Percentiles rank a stretch among this genome's conserved stretches.
phyloP scores from a whole-genome alignment of 2,113 vertebrate genomes.

The Anhinga rufa region DNA sequence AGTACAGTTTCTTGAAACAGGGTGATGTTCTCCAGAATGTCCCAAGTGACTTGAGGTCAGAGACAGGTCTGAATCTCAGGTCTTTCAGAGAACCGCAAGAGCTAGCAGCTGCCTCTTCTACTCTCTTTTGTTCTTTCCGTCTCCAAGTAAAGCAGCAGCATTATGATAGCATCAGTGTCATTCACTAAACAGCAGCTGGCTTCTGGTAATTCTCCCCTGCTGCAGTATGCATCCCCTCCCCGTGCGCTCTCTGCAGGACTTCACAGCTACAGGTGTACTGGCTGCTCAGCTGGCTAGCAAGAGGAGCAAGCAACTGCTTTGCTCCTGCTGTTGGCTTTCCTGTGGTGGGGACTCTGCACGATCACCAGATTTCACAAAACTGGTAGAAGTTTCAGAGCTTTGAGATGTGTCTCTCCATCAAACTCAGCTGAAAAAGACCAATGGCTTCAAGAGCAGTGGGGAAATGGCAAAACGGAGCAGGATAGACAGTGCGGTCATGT shows the following conservation, averaged over 20 bases:
- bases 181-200: neutral
- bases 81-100: neutral
- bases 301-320: neutral
- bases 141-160: neutral
- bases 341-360: neutral
- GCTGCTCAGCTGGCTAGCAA: neutral
- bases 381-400: neutral
- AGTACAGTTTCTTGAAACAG: neutral
- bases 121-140: neutral
- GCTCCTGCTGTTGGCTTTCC: neutral
- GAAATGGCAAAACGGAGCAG: neutral
- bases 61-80: neutral
- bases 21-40: neutral
- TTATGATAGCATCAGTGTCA: fast-evolving
- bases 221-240: neutral
- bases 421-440: neutral
- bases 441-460: fast-evolving
- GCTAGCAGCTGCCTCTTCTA: neutral
- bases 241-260: neutral
- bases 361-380: neutral
- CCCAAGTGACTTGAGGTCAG: neutral
- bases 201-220: neutral
- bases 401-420: neutral
- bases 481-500: neutral
- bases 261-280: neutral